Conservation (phyloP, 1,140 invertebrate genomes). For the Macrosteles quadrilineatus region DNA sequence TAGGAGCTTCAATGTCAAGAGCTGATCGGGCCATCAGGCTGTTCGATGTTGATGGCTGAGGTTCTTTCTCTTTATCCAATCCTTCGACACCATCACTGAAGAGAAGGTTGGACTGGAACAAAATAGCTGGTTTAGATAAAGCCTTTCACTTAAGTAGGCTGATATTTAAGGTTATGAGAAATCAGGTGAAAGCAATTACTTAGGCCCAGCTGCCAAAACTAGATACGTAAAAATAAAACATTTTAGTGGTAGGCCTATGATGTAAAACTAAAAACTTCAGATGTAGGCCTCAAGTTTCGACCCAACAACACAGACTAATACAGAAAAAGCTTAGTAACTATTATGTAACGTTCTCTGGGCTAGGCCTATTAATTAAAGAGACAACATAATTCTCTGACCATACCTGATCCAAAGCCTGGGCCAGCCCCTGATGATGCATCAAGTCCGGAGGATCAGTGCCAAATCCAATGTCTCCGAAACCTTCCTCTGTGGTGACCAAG, state of each 20-base stretch:
- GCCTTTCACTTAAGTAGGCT: no score
- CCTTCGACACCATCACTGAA: conserved; percentile 67
- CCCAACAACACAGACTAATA: no score
- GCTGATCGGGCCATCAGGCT: conserved; percentile 50
- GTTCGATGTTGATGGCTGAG: conserved; percentile 57
- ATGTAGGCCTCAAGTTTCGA: no score
- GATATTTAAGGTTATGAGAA: no score
- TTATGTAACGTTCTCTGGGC: conserved; percentile 37
- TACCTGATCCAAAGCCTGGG: conserved; percentile 68
- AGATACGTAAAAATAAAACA: no score
- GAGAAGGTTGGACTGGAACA: conserved; percentile 67
- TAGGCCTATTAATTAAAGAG: no score
- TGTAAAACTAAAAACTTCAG: no score
- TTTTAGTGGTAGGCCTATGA: no score
- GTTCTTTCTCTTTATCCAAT: conserved; percentile 66
- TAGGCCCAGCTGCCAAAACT: no score
- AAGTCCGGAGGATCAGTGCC: conserved; percentile 88
- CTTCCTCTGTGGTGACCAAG: conserved; percentile 83
- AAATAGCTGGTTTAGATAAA: no score
- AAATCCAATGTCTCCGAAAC: conserved; percentile 91
- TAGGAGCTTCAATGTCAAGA: conserved; percentile 75
- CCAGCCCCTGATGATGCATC: conserved; percentile 69
- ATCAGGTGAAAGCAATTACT: no score
- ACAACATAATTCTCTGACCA: no score
- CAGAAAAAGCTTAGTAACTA: conserved; percentile 23